Base-by-base conservation (phyloP, 1,140 invertebrate species). In the Zaprionus capensis region DNA sequence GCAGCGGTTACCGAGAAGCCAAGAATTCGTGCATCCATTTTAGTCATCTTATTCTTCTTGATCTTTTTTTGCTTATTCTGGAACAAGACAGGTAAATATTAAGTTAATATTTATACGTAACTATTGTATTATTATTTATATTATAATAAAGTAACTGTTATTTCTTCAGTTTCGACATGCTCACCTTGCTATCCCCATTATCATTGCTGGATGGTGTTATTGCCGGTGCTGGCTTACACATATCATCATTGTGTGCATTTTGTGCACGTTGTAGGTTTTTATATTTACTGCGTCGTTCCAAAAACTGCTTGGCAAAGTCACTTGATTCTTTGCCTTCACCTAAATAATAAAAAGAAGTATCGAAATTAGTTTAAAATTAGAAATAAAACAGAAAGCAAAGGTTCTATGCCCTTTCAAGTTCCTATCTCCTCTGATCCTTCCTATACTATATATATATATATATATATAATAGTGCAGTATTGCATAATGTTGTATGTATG, bases 1-100 rank as follows among this genome's bases (percentile, higher is more conserved):
- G 97, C 96, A 15, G 98, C 96, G 2, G 97, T 98, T 67, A 98
- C 97, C 63, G 96, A 98, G 93, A 99, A 99, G 20, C 98, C 98
- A 55, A 99, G 94, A 82, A 98, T 97, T 55, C 96, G 94, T 73
- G 96, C 96, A 93, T 98, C 97, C 64, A 98, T 95, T 93, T 97
- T 97, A 81, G 97, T 96, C 96, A 98, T 97, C 94, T 97, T 98
- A 79, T 96, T 97, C 92, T 98, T 98, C 93, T 97, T 97, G 49
- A 95, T 95, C 93, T 98, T 98, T 93, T 97, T 98, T 44, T 96
- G 95, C 93, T 97, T 98, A 56, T 96, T 95, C 97, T 97, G 14
- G 17, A 28, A 67, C 1, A 59, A 65, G 22, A 22, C 22, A 22
- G 2, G 22, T 22, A 22, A 22, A 22, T 22, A 22, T 22, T 31